Conservation (phyloP, 2,888 invertebrate genomes). For the Agonum fuliginosum region DNA sequence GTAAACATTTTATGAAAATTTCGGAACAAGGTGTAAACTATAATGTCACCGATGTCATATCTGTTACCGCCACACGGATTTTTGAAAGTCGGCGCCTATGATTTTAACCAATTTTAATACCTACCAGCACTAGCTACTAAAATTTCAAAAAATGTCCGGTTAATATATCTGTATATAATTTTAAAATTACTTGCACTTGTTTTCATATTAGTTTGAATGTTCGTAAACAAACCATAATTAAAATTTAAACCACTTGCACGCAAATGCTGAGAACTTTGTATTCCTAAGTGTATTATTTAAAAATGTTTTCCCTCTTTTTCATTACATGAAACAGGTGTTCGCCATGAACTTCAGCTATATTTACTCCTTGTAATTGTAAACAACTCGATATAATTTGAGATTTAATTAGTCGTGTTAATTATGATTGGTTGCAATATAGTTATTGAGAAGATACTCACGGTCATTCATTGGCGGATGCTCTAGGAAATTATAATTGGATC, state of each 20-base stretch:
- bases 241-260: not conserved
- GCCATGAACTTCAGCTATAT: slow-evolving; percentile 15
- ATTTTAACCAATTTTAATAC: too few species aligned
- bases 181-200: too few species aligned
- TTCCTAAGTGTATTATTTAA: not conserved
- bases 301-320: not conserved
- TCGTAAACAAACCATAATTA: not conserved
- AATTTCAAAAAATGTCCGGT: too few species aligned
- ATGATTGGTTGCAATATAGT: not conserved
- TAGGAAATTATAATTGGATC: slow-evolving; percentile 6
- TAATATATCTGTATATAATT: too few species aligned
- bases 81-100: too few species aligned
- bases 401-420: slow-evolving; percentile 27
- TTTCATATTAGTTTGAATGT: too few species aligned
- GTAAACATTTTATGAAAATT: too few species aligned
- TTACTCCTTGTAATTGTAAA: not conserved
- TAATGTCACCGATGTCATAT: too few species aligned
- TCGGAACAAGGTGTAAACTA: too few species aligned
- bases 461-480: slow-evolving; percentile 3
- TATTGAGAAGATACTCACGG: slow-evolving; percentile 4
- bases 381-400: slow-evolving; percentile 1
- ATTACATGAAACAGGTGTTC: not conserved
- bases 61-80: too few species aligned
- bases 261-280: not conserved
- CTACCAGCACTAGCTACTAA: too few species aligned